phyloP scores from a whole-genome alignment of 2,888 invertebrate species.

The Napeogenes sylphis region DNA sequence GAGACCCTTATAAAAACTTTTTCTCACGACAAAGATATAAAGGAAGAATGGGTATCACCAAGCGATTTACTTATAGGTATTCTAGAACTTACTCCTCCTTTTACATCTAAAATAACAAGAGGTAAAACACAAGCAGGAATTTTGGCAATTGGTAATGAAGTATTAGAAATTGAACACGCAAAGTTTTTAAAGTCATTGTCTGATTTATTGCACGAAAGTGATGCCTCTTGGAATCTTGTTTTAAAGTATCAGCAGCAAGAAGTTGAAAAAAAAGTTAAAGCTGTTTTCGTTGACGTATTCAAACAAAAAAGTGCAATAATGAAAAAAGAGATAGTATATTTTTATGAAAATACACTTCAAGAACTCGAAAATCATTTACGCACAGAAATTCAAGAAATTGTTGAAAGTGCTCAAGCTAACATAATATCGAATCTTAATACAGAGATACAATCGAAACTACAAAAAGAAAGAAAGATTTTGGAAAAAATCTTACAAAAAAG shows the following conservation, averaged over 20 bases:
- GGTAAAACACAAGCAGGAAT: constrained; percentile 66
- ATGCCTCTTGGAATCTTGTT: constrained; percentile 57
- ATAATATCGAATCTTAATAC: constrained; percentile 53
- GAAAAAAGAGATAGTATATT: constrained; percentile 50
- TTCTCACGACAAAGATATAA: constrained; percentile 15
- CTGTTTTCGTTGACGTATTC: constrained; percentile 50
- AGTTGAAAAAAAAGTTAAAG: constrained; percentile 48
- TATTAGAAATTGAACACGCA: constrained; percentile 48
- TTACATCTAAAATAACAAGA: constrained; percentile 67
- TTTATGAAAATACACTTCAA: constrained; percentile 57
- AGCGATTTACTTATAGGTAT: constrained; percentile 62
- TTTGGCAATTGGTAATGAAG: constrained; percentile 54
- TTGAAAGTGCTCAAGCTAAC: constrained; percentile 46
- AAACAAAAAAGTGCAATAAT: constrained; percentile 52
- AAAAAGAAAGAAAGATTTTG: constrained; percentile 46
- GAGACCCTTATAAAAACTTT: constrained; percentile 12
- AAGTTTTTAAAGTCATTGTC: constrained; percentile 44
- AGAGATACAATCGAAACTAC: constrained; percentile 53
- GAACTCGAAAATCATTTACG: constrained; percentile 57
- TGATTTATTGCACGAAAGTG: constrained; percentile 51
- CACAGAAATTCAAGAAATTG: constrained; percentile 47
- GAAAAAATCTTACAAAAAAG: constrained; percentile 45
- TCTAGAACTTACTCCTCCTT: constrained; percentile 59
- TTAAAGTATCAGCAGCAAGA: constrained; percentile 48
- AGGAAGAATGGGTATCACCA: constrained; percentile 59